Evolutionary conservation across 1,140 invertebrate species (phyloP).

Genomic region (Pomacea maculata): DNA sequence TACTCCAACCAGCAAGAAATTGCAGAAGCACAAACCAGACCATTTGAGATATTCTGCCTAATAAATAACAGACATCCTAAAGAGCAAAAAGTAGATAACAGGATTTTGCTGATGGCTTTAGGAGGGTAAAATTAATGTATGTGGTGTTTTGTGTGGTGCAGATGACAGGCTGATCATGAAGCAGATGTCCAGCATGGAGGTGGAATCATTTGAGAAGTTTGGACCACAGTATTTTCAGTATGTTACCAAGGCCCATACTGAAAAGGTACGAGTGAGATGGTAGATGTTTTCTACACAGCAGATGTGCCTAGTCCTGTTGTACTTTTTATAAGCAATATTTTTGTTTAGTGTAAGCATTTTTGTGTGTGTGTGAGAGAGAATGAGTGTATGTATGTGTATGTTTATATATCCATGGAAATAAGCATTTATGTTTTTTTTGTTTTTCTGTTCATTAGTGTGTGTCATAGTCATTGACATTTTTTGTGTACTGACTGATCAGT

Average conservation of each 20-base stretch:
- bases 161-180: conserved; percentile 98
- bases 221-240: conserved; percentile 96
- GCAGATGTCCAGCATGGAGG: conserved; percentile 92
- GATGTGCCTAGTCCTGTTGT: neutral
- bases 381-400: neutral
- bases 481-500: too few relatives aligned
- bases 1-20: too few relatives aligned
- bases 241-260: conserved; percentile 77
- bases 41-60: too few relatives aligned
- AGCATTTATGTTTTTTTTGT: neutral
- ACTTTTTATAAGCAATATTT: neutral
- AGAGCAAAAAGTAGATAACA: too few relatives aligned
- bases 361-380: neutral
- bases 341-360: neutral
- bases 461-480: neutral
- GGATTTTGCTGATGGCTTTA: too few relatives aligned
- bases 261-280: conserved; percentile 58
- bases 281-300: neutral
- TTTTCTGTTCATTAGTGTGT: neutral
- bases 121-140: too few relatives aligned
- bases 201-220: conserved; percentile 92
- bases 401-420: neutral
- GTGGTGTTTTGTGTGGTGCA: conserved; percentile 53
- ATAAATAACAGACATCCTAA: too few relatives aligned
- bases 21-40: too few relatives aligned